Evolutionary conservation across 2,888 invertebrate species (phyloP), one percentile per base, ranked within the genome.

Genomic region (Orchesella flavescens): DNA sequence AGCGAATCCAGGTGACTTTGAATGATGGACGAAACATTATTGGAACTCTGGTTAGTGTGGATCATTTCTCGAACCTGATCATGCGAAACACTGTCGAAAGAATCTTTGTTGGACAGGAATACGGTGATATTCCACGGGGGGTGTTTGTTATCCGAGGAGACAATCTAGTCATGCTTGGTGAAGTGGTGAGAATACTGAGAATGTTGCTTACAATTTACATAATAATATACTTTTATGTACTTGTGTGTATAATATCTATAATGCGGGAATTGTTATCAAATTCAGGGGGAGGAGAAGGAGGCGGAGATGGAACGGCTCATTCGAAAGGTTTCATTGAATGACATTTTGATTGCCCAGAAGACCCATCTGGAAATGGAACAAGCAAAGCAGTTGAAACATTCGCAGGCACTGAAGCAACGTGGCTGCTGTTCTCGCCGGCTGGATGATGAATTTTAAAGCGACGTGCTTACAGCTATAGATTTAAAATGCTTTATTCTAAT

Each of bases 21-120:
- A 93, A 99, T 88, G 99, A 99, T 92, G 99, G 99, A 44, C 92
- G 98, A 89, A 98, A 98, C 1, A 91, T 99, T 84, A 98, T 99
- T 89, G 98, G 98, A 24, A 96, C 95, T 89, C 92, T 99, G 74
- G 93, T 98, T 89, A 97, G 97, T 89, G 97, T 99, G 68, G 99
- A 99, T 91, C 99, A 99, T 90, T 99, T 99, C 91, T 98, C 98
- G 0, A 98, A 98, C 91, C 92, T 98, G 88, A 97, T 98, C 19
- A 91, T 98, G 12, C 97, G 98, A 90, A 93, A 94, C 89, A 97
- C 98, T 0, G 97, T 98, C 84, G 99, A 99, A 91, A 93, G 99
- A 88, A 99, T 99, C 89, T 97, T 99, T 90, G 98, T 99, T 24
- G 98, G 97, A 7, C 95, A 95, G 90, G 95, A 97, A 89, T 99